Conservation (phyloP, 1,140 invertebrate genomes). For the Rhynchophorus ferrugineus region DNA sequence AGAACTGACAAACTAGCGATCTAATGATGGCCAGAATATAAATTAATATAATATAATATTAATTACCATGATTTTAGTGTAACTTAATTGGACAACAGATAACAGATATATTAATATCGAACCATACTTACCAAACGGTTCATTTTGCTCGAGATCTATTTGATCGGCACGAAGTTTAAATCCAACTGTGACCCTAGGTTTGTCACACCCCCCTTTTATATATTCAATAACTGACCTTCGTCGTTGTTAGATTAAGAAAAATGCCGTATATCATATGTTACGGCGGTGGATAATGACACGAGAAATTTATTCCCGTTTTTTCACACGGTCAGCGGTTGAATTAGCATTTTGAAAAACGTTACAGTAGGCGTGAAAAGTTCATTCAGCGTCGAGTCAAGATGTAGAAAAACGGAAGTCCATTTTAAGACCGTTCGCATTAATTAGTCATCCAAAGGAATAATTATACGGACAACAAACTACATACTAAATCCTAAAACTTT, state of each 20-base stretch:
- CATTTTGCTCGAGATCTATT: background rate
- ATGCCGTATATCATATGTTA: too few relatives aligned
- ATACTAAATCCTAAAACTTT: too few relatives aligned
- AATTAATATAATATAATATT: background rate
- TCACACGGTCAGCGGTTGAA: too few relatives aligned
- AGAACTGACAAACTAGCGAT: constrained; percentile 7
- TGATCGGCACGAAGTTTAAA: background rate
- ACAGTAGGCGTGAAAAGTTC: too few relatives aligned
- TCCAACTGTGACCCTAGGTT: background rate
- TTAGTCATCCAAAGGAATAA: too few relatives aligned
- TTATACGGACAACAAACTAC: too few relatives aligned
- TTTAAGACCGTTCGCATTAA: too few relatives aligned
- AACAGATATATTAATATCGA: background rate
- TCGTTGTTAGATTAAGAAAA: background rate
- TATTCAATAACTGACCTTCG: background rate
- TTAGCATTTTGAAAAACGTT: too few relatives aligned
- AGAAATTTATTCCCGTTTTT: too few relatives aligned
- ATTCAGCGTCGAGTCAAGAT: too few relatives aligned
- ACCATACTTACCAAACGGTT: constrained; percentile 1
- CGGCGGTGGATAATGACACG: too few relatives aligned
- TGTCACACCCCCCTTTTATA: background rate
- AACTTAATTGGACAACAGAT: background rate
- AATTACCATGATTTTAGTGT: background rate
- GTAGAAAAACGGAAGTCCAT: too few relatives aligned
- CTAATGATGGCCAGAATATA: constrained; percentile 11